Evolutionary conservation across 2,113 vertebrate species (phyloP), one percentile per base, ranked within the genome.

Genomic region (Petromus typicus): DNA sequence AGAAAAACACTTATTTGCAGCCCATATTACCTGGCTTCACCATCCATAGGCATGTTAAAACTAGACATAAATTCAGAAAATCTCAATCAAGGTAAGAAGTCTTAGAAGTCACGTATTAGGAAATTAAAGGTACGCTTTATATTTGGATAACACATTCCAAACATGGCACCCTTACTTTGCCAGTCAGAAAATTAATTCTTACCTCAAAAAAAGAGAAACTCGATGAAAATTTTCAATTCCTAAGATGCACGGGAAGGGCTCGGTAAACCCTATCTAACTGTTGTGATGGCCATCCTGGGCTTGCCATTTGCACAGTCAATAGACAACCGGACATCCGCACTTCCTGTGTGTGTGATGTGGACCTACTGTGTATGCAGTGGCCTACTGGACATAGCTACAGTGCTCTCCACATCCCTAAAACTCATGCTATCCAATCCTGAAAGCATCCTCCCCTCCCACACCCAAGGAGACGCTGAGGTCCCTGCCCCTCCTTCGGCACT

Each of bases 1-100:
- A 94, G 40, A 75, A 89, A 75, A 92, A 57, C 37, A 91, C 51
- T 51, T 71, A n/a, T 78, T 93, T 94, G 83, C 37, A 40, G 54
- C 75, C 17, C 71, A 4, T 23, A 20, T 48, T 45, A 63, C 6
- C 37, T 67, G 37, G 51, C 7, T 71, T 51, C 51, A 40, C 40
- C 89, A 75, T 51, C 84, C 71, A 37, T 6, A 30, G 27, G 23
- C 48, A 92, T 17, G 8, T 32, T 91, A 79, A 66, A 89, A 43
- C 13, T 3, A 86, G 16, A 86, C 20, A 73, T 5, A 80, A 93
- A 90, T 23, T 69, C 34, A 63, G n/a, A 94, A 89, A 93, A 64
- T 71, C 48, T 78, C 93, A 87, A 91, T 30, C 82, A 73, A 82
- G 34, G 14, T 48, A 48, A 82, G 66, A 57, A 48, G 34, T 83